Evolutionary conservation across 2,797 vertebrate genomes (phyloP).

Genomic region (Thunnus albacares): DNA sequence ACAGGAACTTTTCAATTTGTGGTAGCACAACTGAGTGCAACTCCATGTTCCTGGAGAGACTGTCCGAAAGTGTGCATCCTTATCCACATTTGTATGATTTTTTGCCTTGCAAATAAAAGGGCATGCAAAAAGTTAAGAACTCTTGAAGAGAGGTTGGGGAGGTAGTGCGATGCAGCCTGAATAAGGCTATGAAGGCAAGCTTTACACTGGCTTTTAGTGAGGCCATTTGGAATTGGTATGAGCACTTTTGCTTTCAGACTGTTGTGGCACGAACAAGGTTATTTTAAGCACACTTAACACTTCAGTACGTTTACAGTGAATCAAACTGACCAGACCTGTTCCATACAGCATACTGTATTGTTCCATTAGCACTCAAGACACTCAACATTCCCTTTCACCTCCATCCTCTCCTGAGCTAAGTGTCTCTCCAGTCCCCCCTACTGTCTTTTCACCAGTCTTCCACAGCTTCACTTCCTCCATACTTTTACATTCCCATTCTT

Average conservation of each 20-base stretch:
- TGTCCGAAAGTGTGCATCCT: no score
- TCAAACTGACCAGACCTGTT: not conserved
- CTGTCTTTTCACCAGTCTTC: conserved; percentile 36
- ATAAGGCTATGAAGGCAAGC: no score
- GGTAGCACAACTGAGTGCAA: no score
- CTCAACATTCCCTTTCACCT: not conserved
- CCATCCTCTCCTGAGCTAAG: conserved; percentile 19
- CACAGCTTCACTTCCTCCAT: conserved; percentile 49
- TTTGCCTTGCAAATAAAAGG: no score
- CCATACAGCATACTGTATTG: not conserved
- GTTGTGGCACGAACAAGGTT: not conserved
- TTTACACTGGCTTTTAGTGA: no score
- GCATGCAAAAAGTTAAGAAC: no score
- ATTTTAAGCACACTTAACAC: conserved; percentile 1
- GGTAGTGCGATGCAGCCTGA: no score
- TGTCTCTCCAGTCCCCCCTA: conserved; percentile 29
- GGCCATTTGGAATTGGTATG: no score
- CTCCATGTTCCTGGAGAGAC: no score
- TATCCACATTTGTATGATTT: no score
- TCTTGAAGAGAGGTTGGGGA: no score
- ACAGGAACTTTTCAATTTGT: no score
- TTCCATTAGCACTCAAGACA: not conserved
- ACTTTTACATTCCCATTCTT: conserved; percentile 61
- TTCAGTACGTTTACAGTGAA: not conserved
- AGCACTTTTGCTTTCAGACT: not conserved